Base-by-base conservation (phyloP, 2,888 invertebrate species). In the Pammene aurita region DNA sequence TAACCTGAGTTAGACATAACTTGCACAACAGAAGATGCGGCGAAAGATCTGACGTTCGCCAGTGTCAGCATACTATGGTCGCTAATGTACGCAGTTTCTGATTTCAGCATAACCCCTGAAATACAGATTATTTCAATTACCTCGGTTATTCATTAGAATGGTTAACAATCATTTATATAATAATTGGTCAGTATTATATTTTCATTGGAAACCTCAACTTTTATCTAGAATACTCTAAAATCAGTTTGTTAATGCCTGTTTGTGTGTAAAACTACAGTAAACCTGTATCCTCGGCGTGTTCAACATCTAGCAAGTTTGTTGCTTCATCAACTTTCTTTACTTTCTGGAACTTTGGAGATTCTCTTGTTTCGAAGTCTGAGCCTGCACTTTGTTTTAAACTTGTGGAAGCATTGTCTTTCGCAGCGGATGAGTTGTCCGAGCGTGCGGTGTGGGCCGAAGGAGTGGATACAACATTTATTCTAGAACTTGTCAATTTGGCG, bases 311-410 rank as follows among this genome's bases (percentile, higher is more conserved):
- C 50, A 62, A 26, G 1, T 41, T 18, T n/a, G 41, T 52, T 26
- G 62, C 41, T 62, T 52, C n/a, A 10, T 50, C n/a, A 16, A 18
- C 18, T 38, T 62, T 52, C 18, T 52, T 62, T 35, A 7, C 9
- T 16, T 38, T 18, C 35, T 14, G 34, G 35, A 35, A 16, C 14
- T 61, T 48, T 38, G n/a, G n/a, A 35, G 5, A 6, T 4, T 50
- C 48, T 1, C 18, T 62, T 18, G 18, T 18, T 52, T 41, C 26
- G 0, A 38, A 26, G 34, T 6, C 7, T 2, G 42, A 0, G 7
- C 9, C 10, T 26, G 7, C 2, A 13, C 42, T 42, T 18, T 18
- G 13, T 42, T 26, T 41, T 6, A 5, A 11, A 18, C 10, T 14
- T 34, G 44, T 26, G 5, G 44, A 34, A 9, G 7, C 13, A 13